Conservation (phyloP, 2,888 invertebrate genomes). For the Phoronis australis region DNA sequence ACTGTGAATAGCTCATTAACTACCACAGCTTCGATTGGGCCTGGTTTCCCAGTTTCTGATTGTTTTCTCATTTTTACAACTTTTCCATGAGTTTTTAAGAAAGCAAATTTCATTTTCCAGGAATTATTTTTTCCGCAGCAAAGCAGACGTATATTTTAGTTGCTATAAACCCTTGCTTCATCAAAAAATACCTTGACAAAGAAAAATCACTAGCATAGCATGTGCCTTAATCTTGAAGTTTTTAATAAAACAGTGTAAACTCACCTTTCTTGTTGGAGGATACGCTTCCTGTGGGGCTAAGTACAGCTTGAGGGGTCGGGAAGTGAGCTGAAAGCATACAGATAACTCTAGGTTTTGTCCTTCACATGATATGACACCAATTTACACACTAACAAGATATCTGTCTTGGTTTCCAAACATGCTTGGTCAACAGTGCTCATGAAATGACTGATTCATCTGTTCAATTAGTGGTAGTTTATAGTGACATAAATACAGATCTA, state of each 20-base stretch:
- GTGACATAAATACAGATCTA: too few species aligned
- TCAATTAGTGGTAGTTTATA: background rate
- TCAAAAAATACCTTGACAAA: background rate
- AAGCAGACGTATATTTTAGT: background rate
- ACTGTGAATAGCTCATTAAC: too few species aligned
- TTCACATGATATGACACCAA: too few species aligned
- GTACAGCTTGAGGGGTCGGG: slow-evolving; percentile 73
- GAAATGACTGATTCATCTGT: background rate
- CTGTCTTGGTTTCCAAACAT: background rate
- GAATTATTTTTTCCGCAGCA: background rate
- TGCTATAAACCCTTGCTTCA: background rate
- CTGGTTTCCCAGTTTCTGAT: too few species aligned
- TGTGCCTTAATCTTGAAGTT: background rate
- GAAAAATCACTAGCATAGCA: background rate
- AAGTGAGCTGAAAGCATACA: slow-evolving; percentile 63
- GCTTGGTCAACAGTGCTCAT: background rate
- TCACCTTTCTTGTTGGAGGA: slow-evolving; percentile 60
- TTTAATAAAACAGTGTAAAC: slow-evolving; percentile 3
- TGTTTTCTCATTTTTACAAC: too few species aligned
- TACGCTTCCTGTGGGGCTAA: slow-evolving; percentile 75
- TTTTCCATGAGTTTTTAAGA: too few species aligned
- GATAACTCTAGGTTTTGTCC: too few species aligned
- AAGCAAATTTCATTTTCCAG: too few species aligned
- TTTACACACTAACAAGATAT: background rate
- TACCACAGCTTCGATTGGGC: too few species aligned